These are phyloP conservation scores for Steinernema feltiae DNA, from an alignment of 1,140 invertebrate species.

Conservation along the genomic window DNA sequence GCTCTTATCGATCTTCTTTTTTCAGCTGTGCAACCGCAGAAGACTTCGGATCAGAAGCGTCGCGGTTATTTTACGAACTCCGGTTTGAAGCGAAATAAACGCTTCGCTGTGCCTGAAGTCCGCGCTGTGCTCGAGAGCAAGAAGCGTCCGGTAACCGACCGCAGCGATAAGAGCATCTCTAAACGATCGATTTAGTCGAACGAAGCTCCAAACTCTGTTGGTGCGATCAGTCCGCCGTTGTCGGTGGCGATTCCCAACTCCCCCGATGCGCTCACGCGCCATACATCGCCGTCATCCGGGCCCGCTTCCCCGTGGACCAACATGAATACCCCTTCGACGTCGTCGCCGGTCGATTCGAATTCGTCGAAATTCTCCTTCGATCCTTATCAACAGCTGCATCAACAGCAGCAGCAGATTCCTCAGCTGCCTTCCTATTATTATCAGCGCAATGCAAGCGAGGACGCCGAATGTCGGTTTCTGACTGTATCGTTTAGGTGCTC, in stretches of 20 bases:
- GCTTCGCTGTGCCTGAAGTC: slow-evolving; percentile 34
- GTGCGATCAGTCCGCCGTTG: background rate
- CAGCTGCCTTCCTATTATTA: background rate
- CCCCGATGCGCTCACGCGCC: background rate
- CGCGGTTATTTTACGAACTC: slow-evolving; percentile 51
- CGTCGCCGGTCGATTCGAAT: background rate
- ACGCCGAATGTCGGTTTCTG: background rate
- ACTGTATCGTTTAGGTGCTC: background rate
- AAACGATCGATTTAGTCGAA: too few species aligned
- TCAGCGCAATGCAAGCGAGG: slow-evolving; percentile 4
- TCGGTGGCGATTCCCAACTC: background rate
- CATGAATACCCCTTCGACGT: background rate
- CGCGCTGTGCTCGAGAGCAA: background rate
- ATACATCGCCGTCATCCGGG: background rate
- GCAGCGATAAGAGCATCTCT: too few species aligned
- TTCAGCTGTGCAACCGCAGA: slow-evolving; percentile 47
- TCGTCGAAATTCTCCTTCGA: background rate
- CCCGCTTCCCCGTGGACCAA: background rate
- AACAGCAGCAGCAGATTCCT: background rate
- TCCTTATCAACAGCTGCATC: background rate
- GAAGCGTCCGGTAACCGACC: background rate
- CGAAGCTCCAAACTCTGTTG: too few species aligned
- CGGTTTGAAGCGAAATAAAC: slow-evolving; percentile 48
- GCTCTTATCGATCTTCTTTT: slow-evolving; percentile 1
- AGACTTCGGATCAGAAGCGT: slow-evolving; percentile 16